Conservation (phyloP, 2,113 vertebrate genomes). For the Lanius collurio region DNA sequence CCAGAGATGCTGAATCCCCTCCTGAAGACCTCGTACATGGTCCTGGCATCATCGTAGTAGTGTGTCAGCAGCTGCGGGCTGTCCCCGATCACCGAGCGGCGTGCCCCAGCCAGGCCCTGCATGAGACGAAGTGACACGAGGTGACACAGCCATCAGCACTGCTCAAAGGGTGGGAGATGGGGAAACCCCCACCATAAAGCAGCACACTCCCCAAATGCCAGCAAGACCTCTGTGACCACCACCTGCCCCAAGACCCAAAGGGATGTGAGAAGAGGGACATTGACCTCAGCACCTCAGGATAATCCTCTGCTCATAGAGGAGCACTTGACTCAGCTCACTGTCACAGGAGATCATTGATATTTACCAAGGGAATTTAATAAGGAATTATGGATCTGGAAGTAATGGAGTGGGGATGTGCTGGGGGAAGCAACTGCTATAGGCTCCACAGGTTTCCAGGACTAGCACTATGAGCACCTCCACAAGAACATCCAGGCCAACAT, state of each 20-base stretch:
- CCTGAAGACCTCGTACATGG: constrained; percentile 96
- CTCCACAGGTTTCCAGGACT: background rate
- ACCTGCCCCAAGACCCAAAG: background rate
- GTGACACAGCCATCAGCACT: background rate
- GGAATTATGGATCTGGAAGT: background rate
- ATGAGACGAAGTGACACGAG: fast-evolving
- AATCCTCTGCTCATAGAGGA: background rate
- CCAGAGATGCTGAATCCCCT: constrained; percentile 93
- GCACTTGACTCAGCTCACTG: fast-evolving
- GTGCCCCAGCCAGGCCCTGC: constrained; percentile 80
- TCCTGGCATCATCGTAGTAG: constrained; percentile 92
- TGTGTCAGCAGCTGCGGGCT: constrained; percentile 84
- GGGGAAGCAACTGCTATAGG: background rate
- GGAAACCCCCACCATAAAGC: background rate
- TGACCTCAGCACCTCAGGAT: background rate
- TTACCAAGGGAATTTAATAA: background rate
- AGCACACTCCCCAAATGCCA: background rate
- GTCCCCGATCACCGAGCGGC: constrained; percentile 87
- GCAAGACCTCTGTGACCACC: background rate
- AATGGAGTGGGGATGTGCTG: background rate
- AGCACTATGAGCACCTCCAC: background rate
- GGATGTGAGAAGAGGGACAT: fast-evolving
- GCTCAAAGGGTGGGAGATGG: fast-evolving
- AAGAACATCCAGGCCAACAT: background rate
- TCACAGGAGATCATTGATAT: background rate